Percentiles rank a stretch among this genome's conserved stretches.
Evolutionary conservation across 2,113 vertebrate species (phyloP).

Genomic region (Phaethon lepturus): DNA sequence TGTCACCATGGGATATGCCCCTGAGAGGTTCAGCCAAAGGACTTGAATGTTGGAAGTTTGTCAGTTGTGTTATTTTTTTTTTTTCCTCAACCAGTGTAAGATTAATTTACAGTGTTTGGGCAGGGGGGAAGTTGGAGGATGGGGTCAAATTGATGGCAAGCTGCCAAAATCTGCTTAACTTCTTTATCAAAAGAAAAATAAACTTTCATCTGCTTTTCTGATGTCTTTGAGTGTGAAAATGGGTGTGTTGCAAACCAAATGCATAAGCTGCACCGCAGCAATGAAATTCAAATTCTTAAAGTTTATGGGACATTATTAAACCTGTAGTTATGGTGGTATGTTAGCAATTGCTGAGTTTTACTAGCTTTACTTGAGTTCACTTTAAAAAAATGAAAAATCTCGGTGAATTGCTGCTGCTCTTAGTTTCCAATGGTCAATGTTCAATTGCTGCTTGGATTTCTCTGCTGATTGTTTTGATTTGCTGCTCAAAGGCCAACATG

Average conservation of each 20-base stretch:
- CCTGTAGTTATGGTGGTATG: conserved; percentile 7
- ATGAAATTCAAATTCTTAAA: conserved; percentile 4
- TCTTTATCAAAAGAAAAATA: conserved; percentile 66
- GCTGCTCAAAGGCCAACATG: conserved; percentile 2
- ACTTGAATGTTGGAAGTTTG: conserved; percentile 42
- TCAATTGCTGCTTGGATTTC: conserved; percentile 29
- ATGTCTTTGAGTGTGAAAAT: conserved; percentile 58
- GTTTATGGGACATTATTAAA: conserved; percentile 35
- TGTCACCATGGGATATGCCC: conserved; percentile 40
- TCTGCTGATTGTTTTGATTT: conserved; percentile 34
- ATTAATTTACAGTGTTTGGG: conserved; percentile 55
- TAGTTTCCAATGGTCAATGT: neutral
- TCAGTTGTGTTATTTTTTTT: neutral
- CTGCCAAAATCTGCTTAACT: conserved; percentile 45
- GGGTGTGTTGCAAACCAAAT: neutral
- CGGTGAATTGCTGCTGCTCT: neutral
- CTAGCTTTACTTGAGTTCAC: conserved; percentile 30
- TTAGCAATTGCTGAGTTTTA: conserved; percentile 47
- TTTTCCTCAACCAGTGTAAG: neutral
- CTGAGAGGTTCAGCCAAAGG: conserved; percentile 70
- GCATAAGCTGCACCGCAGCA: neutral
- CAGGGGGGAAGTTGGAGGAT: neutral
- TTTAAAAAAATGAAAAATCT: neutral
- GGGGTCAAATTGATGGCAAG: conserved; percentile 45
- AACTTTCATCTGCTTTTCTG: conserved; percentile 57